Evolutionary conservation across 2,797 vertebrate genomes (phyloP).

Genomic region (Anomalospiza imberbis): DNA sequence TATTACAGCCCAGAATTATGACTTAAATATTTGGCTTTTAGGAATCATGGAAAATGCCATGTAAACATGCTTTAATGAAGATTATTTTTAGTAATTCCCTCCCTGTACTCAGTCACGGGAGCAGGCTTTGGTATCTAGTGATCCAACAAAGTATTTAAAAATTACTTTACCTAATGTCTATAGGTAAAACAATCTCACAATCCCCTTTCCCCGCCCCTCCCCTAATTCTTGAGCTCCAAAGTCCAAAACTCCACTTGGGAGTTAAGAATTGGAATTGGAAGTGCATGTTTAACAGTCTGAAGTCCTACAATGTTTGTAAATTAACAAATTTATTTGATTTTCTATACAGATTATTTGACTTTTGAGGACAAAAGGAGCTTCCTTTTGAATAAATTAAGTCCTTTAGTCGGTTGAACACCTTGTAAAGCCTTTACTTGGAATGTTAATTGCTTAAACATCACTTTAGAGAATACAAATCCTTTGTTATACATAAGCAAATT

Average conservation of each 20-base stretch:
- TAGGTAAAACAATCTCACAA: not conserved
- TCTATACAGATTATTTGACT: not conserved
- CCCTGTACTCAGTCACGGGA: rapidly evolving
- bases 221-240: not conserved
- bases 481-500: not conserved
- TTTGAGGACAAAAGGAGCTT: not conserved
- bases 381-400: not conserved
- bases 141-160: not conserved
- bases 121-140: not conserved
- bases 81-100: not conserved
- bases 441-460: not conserved
- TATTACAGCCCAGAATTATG: not conserved
- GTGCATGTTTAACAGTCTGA: not conserved
- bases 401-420: not conserved
- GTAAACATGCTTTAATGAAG: not conserved
- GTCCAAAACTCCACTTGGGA: not conserved
- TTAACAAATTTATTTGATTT: not conserved
- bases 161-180: not conserved
- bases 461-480: not conserved
- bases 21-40: not conserved
- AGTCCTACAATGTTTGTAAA: not conserved
- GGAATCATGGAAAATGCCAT: not conserved
- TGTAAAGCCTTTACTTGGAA: not conserved
- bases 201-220: not conserved
- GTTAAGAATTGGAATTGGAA: not conserved